phyloP scores from a whole-genome alignment of 2,888 invertebrate genomes.

The Drosophila melanosoma region DNA sequence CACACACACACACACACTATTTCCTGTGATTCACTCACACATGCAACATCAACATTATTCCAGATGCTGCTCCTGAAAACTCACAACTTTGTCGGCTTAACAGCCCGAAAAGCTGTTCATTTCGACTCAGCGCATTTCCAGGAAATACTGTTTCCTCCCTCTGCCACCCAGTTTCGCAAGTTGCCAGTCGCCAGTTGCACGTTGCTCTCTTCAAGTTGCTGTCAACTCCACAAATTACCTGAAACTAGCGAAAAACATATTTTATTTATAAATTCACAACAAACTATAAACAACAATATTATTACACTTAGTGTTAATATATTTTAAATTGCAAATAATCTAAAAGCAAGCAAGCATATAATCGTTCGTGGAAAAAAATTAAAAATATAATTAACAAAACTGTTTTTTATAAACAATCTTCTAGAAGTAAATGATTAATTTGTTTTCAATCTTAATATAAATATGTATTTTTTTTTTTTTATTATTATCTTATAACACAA shows the following conservation, averaged over 20 bases:
- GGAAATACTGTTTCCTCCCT: constrained; percentile 71
- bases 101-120: constrained; percentile 14
- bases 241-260: neutral
- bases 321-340: neutral
- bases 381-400: neutral
- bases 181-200: constrained; percentile 18
- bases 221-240: constrained; percentile 9
- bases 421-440: neutral
- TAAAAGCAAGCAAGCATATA: neutral
- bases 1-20: constrained; percentile 42
- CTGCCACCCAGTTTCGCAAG: neutral
- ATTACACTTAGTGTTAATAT: neutral
- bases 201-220: constrained; percentile 10
- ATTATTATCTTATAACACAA: neutral
- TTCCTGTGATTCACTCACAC: constrained; percentile 45
- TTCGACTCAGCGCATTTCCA: constrained; percentile 61
- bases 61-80: constrained; percentile 39
- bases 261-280: neutral
- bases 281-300: neutral
- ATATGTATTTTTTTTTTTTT: neutral
- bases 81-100: constrained; percentile 17
- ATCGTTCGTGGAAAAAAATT: neutral
- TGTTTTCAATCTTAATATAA: neutral
- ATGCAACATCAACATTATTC: constrained; percentile 13
- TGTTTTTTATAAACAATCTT: neutral